Evolutionary conservation across 2,113 vertebrate species (phyloP).

Genomic region (Oxyruncus cristatus): DNA sequence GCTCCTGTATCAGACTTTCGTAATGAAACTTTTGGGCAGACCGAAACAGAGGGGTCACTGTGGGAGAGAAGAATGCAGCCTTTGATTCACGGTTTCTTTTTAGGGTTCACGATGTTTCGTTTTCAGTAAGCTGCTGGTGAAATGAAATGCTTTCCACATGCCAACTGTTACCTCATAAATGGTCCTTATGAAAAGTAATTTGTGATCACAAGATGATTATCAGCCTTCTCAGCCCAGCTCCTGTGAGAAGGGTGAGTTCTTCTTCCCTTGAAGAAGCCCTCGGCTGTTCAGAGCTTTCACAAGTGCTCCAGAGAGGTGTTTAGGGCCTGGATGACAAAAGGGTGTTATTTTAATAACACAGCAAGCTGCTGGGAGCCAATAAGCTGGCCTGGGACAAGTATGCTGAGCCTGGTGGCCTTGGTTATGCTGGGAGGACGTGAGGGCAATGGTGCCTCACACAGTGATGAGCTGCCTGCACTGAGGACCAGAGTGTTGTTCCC

Average conservation of each 20-base stretch:
- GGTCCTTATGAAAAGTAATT: slow-evolving; percentile 43
- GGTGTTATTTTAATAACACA: background rate
- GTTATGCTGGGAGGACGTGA: background rate
- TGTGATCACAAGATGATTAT: slow-evolving; percentile 54
- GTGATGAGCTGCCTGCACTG: background rate
- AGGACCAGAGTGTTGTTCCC: background rate
- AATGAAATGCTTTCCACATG: slow-evolving; percentile 21
- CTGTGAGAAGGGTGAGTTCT: background rate
- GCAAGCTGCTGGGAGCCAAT: background rate
- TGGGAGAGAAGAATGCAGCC: slow-evolving; percentile 58
- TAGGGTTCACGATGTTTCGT: slow-evolving; percentile 4
- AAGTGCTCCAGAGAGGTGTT: background rate
- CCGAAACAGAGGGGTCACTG: slow-evolving; percentile 64
- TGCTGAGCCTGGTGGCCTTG: background rate
- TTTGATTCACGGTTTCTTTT: slow-evolving; percentile 46
- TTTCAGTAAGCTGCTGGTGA: slow-evolving; percentile 24
- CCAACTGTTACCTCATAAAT: slow-evolving; percentile 50
- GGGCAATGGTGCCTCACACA: background rate
- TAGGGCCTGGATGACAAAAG: background rate
- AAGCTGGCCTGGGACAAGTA: background rate
- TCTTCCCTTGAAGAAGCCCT: background rate
- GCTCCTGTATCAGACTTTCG: slow-evolving; percentile 50
- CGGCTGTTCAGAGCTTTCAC: background rate
- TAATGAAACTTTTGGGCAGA: slow-evolving; percentile 55
- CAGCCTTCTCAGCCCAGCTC: slow-evolving; percentile 16